Evolutionary conservation across 1,140 invertebrate genomes (phyloP), one percentile per base, ranked within the genome.

Genomic region (Megalopta genalis): DNA sequence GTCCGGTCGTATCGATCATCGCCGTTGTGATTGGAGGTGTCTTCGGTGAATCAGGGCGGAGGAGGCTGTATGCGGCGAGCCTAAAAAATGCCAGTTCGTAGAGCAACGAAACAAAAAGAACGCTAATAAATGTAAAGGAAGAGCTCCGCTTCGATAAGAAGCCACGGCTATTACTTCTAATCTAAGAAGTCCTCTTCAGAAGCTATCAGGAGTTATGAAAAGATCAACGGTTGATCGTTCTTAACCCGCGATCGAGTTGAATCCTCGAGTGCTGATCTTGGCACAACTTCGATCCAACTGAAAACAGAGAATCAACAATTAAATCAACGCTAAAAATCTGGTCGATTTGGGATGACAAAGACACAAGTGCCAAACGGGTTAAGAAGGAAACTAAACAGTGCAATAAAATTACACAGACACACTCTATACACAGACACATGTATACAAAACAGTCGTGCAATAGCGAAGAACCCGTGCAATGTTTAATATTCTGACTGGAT

Each of bases 1-100:
- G 59, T 71, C 49, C 52, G 42, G n/a, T 84, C 67, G 21, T 37
- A 49, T 78, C 60, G 23, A 59, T 71, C 64, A 72, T 66, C 80
- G 70, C 57, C 69, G 69, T 84, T 72, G 83, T 84, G 64, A 85
- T 84, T 75, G 63, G 77, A 82, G 65, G 69, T 85, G 66, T 77
- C 69, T 76, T 54, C 57, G 62, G 60, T 81, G 67, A 70, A 54
- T 66, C 65, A 52, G 76, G 54, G 57, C 82, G 57, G 49, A 59
- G 18, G n/a, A 76, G 66, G 63, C 79, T 71, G 69, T 71, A 49
- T 66, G 32, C 60, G 64, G 25, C 42, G 64, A 84, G 72, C 82
- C 82, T 84, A 83, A 83, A 64, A 39, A 57, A n/a, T n/a, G 54
- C 68, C 54, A 80, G 65, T 77, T 72, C 69, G 67, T 52, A 73